Evolutionary conservation across 2,113 vertebrate species (phyloP).

Genomic region (Mustela nigripes): DNA sequence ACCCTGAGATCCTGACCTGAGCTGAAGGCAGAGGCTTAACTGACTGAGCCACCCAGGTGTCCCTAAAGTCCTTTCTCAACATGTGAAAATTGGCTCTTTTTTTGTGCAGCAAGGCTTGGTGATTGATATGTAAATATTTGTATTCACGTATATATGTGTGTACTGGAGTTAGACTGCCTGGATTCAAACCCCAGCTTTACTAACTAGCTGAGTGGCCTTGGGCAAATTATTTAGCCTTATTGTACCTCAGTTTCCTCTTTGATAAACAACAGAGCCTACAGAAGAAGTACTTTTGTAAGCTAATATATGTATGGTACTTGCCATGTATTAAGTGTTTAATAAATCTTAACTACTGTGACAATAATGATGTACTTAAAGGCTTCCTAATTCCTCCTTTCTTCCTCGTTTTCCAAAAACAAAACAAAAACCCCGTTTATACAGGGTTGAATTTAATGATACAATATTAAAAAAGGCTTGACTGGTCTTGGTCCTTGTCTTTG

Average conservation of each 20-base stretch:
- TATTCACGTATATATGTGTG: not conserved
- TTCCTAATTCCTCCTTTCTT: not conserved
- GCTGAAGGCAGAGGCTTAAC: no score
- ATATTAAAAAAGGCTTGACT: not conserved
- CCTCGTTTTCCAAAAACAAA: not conserved
- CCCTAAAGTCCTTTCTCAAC: not conserved
- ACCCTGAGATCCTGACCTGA: no score
- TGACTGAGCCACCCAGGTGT: no score
- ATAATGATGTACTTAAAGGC: not conserved
- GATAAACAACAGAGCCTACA: not conserved
- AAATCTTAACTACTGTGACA: not conserved
- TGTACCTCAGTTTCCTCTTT: not conserved
- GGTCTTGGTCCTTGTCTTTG: not conserved
- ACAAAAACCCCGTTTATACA: not conserved
- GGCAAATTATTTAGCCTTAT: not conserved
- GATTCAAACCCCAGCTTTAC: not conserved
- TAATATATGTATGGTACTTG: not conserved
- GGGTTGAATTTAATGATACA: not conserved
- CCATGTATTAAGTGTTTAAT: not conserved
- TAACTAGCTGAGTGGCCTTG: not conserved
- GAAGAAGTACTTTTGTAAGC: not conserved
- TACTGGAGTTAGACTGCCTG: not conserved
- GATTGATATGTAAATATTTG: not conserved
- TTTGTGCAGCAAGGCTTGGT: not conserved
- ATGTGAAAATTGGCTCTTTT: not conserved